A percentile compares a stretch with the other conserved stretches of the same genome.
These are phyloP conservation scores for Neopipo cinnamomea DNA, from an alignment of 2,113 vertebrate genomes.

Conservation along the genomic window DNA sequence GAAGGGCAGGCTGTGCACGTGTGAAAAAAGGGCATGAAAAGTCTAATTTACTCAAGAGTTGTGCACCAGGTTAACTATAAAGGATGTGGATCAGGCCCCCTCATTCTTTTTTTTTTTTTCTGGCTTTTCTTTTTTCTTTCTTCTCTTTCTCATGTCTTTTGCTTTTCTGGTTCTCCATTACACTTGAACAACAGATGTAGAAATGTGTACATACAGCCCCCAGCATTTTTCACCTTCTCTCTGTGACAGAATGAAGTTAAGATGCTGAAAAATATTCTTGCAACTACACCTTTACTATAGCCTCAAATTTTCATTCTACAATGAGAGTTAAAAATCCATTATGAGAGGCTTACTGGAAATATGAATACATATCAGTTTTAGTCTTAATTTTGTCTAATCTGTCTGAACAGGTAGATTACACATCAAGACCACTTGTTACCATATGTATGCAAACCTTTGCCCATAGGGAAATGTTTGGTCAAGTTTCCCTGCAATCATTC, in stretches of 20 bases:
- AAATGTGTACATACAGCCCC: fast-evolving
- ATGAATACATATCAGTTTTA: neutral
- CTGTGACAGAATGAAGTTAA: neutral
- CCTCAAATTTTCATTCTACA: neutral
- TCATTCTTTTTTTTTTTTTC: neutral
- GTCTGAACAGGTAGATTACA: neutral
- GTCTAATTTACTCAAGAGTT: neutral
- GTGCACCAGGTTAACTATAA: neutral
- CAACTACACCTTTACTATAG: neutral
- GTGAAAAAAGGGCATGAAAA: fast-evolving
- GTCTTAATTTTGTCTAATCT: neutral
- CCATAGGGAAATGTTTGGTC: neutral
- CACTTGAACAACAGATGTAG: neutral
- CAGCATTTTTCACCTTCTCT: neutral
- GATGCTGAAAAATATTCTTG: neutral
- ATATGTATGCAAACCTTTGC: neutral
- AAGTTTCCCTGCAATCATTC: neutral
- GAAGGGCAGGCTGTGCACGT: neutral
- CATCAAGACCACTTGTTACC: neutral
- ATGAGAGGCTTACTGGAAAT: neutral
- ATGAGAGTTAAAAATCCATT: neutral
- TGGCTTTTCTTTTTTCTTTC: neutral
- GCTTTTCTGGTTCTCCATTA: neutral
- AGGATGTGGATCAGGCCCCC: neutral
- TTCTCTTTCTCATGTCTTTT: neutral